phyloP scores from a whole-genome alignment of 2,888 invertebrate species.

The Aphodius granarius region DNA sequence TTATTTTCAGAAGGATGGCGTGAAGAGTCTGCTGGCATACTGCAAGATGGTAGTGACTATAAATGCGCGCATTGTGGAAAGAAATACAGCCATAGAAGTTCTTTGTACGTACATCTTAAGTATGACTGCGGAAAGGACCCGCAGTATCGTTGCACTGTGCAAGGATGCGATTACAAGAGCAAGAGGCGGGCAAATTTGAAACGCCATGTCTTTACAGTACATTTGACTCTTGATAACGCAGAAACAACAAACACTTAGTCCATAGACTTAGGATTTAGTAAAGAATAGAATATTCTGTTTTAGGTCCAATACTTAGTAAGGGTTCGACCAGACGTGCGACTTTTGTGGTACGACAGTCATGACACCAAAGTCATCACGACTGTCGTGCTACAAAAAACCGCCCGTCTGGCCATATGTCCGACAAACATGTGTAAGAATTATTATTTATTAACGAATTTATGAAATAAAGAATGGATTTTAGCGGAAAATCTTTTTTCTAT shows the following conservation, averaged over 20 bases:
- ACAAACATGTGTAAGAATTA: no score
- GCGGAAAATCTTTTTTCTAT: no score
- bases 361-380: no score
- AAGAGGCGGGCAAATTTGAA: constrained; percentile 19
- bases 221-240: no score
- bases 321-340: neutral
- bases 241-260: neutral
- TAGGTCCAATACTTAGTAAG: no score
- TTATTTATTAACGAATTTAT: no score
- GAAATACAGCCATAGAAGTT: constrained; percentile 3
- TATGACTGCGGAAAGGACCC: constrained; percentile 23
- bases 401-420: no score
- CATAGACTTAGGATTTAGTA: neutral
- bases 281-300: neutral
- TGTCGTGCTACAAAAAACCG: no score
- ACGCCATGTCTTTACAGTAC: constrained; percentile 13
- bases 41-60: neutral
- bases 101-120: constrained; percentile 17
- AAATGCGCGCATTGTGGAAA: constrained; percentile 6
- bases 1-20: neutral
- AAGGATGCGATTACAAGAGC: constrained; percentile 19
- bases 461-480: no score
- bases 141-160: constrained; percentile 1
- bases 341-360: no score
- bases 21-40: neutral